A percentile compares a stretch with the other conserved stretches of the same genome.
These are phyloP conservation scores for Hycleus cichorii DNA, from an alignment of 1,140 invertebrate genomes.

Conservation along the genomic window DNA sequence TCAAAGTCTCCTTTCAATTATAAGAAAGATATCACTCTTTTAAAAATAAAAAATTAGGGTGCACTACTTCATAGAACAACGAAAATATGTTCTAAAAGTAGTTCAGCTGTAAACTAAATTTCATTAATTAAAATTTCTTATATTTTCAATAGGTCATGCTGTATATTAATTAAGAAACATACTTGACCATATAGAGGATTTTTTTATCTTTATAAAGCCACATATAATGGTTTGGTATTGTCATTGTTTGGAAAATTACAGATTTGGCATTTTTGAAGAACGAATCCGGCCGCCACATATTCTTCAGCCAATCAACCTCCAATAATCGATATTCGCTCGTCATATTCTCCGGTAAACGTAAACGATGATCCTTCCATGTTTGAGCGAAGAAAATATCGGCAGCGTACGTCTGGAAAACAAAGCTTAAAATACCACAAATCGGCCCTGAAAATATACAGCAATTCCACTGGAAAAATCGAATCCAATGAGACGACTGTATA, in stretches of 20 bases:
- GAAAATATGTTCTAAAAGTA: too few species aligned
- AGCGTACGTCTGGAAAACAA: slow-evolving; percentile 63
- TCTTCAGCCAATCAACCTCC: slow-evolving; percentile 81
- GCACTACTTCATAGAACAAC: too few species aligned
- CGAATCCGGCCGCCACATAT: slow-evolving; percentile 86
- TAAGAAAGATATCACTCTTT: too few species aligned
- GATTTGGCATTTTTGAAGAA: slow-evolving; percentile 88
- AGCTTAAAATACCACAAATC: background rate
- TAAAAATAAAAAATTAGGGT: too few species aligned
- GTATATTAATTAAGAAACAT: slow-evolving; percentile 32
- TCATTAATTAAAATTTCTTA: too few species aligned
- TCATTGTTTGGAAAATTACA: slow-evolving; percentile 89
- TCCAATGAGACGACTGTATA: too few species aligned
- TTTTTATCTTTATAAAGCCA: slow-evolving; percentile 85
- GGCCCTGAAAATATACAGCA: background rate
- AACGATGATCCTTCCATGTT: slow-evolving; percentile 82
- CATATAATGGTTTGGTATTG: slow-evolving; percentile 84
- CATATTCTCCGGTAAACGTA: slow-evolving; percentile 85
- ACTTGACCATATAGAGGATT: slow-evolving; percentile 82
- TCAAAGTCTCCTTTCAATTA: too few species aligned
- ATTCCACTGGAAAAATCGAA: background rate
- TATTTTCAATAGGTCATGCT: too few species aligned
- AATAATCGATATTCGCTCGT: slow-evolving; percentile 79
- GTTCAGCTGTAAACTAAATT: too few species aligned
- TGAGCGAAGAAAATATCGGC: slow-evolving; percentile 89